A percentile compares a stretch with the other conserved stretches of the same genome.
Conservation (phyloP, 2,113 vertebrate genomes). For the Ceratotherium simum region DNA sequence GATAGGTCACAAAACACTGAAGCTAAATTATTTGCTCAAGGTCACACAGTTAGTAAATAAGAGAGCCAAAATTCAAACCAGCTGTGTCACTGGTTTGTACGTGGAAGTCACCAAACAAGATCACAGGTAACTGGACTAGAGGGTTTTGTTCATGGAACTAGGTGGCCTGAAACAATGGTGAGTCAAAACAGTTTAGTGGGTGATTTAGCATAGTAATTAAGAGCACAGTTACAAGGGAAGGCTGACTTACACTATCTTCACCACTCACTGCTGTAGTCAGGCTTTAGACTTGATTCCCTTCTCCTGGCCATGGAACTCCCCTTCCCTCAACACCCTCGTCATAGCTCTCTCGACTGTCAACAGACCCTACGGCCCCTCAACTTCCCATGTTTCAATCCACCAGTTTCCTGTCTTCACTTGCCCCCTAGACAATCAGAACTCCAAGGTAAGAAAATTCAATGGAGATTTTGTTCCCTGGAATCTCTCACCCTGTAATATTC, state of each 20-base stretch:
- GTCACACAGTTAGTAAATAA: neutral
- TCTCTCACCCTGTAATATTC: neutral
- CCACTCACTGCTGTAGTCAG: neutral
- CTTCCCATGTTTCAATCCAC: neutral
- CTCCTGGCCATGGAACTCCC: neutral
- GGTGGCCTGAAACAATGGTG: neutral
- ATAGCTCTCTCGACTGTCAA: neutral
- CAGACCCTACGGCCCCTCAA: neutral
- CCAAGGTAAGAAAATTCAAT: neutral
- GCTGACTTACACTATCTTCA: neutral
- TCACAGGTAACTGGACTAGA: neutral
- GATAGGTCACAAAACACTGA: slow-evolving; percentile 9
- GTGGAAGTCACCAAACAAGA: slow-evolving; percentile 41
- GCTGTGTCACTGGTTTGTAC: neutral
- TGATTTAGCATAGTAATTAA: neutral
- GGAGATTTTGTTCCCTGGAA: neutral
- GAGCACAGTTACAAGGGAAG: neutral
- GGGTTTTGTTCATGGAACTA: neutral
- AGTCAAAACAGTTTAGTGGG: neutral
- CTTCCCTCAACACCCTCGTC: neutral
- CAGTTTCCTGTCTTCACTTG: neutral
- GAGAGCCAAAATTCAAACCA: slow-evolving; percentile 43
- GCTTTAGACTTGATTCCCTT: neutral
- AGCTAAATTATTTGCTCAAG: slow-evolving; percentile 37
- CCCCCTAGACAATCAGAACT: neutral